Evolutionary conservation across 2,888 invertebrate genomes (phyloP), one percentile per base, ranked within the genome.

Genomic region (Seladonia tumulorum): DNA sequence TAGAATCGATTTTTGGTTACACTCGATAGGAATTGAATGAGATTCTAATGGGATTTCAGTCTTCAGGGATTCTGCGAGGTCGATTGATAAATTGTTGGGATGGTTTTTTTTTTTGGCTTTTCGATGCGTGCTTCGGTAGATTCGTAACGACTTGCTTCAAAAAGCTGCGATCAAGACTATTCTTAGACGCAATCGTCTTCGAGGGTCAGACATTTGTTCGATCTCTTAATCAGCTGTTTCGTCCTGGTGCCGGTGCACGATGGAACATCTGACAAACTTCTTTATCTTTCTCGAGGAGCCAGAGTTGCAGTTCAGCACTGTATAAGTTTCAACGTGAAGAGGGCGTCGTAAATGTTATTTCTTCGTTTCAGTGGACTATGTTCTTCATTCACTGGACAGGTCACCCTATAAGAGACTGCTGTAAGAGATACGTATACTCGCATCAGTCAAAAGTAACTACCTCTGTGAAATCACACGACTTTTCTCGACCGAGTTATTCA

Each of bases 211-310:
- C 22, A 39, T 68, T 68, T 39, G 68, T 68, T 68, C 68, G 68
- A 68, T 68, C 39, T 5, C 68, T 35, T 68, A 22, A 68, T 68
- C 39, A 5, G 5, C 68, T 39, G 39, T 39, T n/a, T n/a, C 12
- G n/a, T 42, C 22, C 39, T 35, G 10, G 39, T 39, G 14, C 39
- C 39, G 22, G 42, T 39, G 68, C 39, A n/a, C 39, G 22, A n/a
- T 12, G 68, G 39, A 68, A 39, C 68, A 68, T 68, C 68, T 68
- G 68, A 68, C 39, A 68, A 39, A 68, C 22, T 68, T 68, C 35
- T 68, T 42, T n/a, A 42, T 68, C 22, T 68, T 39, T 12, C 18
- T 68, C 18, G 39, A 68, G n/a, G 12, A 68, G 68, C 68, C 68
- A 35, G 22, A 22, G 39, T 68, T 39, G 68, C 22, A n/a, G 10